Percentiles rank a stretch among this genome's conserved stretches.
phyloP scores from a whole-genome alignment of 2,888 invertebrate species.

The Sminthurides aquaticus region DNA sequence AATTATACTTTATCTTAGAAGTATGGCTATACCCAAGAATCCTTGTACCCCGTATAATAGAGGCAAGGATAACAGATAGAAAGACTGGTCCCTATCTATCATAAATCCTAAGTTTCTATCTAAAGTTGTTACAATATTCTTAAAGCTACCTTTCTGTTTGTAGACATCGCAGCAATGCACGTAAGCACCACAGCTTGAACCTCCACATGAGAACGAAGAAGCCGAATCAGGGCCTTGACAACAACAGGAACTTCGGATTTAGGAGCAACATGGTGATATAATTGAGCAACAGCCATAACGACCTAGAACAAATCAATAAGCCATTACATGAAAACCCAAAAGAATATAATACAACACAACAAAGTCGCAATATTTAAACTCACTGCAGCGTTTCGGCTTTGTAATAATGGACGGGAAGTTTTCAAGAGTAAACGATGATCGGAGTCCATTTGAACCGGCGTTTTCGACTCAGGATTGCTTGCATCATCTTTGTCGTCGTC shows the following conservation, averaged over 20 bases:
- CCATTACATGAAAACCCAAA: too few relatives aligned
- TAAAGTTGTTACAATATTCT: too few relatives aligned
- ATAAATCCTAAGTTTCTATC: too few relatives aligned
- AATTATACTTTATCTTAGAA: too few relatives aligned
- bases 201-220: conserved; percentile 88
- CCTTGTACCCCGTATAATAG: too few relatives aligned
- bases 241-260: conserved; percentile 77
- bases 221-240: conserved; percentile 83
- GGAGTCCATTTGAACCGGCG: conserved; percentile 62
- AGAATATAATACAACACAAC: too few relatives aligned
- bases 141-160: conserved; percentile 69
- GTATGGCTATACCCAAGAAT: too few relatives aligned
- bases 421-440: conserved; percentile 85
- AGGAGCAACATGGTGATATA: conserved; percentile 95
- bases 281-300: conserved; percentile 93
- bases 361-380: too few relatives aligned
- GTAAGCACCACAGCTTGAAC: conserved; percentile 94
- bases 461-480: conserved; percentile 45
- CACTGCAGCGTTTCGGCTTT: conserved; percentile 88
- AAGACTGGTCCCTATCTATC: too few relatives aligned
- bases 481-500: conserved; percentile 46
- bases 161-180: conserved; percentile 88
- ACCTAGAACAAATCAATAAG: too few relatives aligned
- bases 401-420: conserved; percentile 85
- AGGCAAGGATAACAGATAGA: too few relatives aligned